Conservation (phyloP, 1,140 invertebrate species). For the Charaxes varanes region DNA sequence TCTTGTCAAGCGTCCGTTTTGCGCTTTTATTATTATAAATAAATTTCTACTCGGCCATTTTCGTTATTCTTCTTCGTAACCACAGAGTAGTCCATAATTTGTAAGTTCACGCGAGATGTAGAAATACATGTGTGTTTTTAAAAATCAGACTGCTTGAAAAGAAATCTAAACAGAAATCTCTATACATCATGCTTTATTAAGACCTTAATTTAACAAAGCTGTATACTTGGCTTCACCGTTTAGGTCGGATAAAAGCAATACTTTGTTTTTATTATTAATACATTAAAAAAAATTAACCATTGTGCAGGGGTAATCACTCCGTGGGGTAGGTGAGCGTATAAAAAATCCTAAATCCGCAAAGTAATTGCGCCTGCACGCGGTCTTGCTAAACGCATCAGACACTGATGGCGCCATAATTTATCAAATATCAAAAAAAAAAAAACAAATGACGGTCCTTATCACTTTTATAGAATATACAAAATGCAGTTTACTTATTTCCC, state of each 20-base stretch:
- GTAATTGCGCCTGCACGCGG: slow-evolving; percentile 58
- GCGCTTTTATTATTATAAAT: slow-evolving; percentile 20
- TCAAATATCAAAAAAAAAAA: slow-evolving; percentile 73
- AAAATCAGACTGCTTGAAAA: slow-evolving; percentile 61
- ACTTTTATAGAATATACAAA: slow-evolving; percentile 76
- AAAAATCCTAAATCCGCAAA: slow-evolving; percentile 67
- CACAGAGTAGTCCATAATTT: slow-evolving; percentile 2
- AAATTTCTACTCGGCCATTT: slow-evolving; percentile 1
- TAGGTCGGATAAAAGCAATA: slow-evolving; percentile 62
- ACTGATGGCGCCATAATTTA: slow-evolving; percentile 67
- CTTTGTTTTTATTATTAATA: slow-evolving; percentile 59
- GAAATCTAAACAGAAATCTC: slow-evolving; percentile 70
- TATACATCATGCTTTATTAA: slow-evolving; percentile 64
- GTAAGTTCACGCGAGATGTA: slow-evolving; percentile 26
- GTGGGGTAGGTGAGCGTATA: slow-evolving; percentile 69
- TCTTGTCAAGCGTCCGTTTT: slow-evolving; percentile 59
- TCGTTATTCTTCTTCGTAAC: slow-evolving; percentile 3
- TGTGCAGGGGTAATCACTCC: slow-evolving; percentile 62
- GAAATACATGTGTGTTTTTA: slow-evolving; percentile 25
- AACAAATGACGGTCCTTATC: slow-evolving; percentile 72
- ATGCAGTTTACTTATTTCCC: slow-evolving; percentile 75
- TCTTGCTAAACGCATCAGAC: slow-evolving; percentile 61
- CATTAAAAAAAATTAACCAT: slow-evolving; percentile 51
- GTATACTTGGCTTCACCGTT: slow-evolving; percentile 43
- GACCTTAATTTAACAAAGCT: slow-evolving; percentile 59